Evolutionary conservation across 2,797 vertebrate genomes (phyloP), one percentile per base, ranked within the genome.

Genomic region (Morelia viridis): DNA sequence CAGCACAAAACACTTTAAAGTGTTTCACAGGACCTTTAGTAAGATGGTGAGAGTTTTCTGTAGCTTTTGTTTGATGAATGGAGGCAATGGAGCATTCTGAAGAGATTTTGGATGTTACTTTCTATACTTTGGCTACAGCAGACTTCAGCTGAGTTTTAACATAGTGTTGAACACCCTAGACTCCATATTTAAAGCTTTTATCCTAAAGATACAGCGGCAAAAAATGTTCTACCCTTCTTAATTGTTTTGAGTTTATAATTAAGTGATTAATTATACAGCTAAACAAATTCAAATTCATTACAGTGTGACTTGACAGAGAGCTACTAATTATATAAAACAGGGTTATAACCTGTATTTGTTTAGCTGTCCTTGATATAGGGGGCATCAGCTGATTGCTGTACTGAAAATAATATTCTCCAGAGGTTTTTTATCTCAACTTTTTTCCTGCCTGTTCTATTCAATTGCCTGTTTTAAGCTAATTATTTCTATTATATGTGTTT

Each of bases 41-140:
- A 93, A 95, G 91, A 91, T 95, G 92, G 92, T 95, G 94, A 95
- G 92, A 90, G 96, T 93, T 46, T 92, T 96, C 87, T 19, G 0
- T 56, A 91, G 92, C 85, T 94, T 95, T 95, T 28, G 93, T 89
- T 80, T 96, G 86, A 90, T 95, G 22, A 94, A 87, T 85, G 80
- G 68, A 90, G 94, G 87, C 19, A 10, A 90, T 28, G 22, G 62
- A 24, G 0, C 1, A 2, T 92, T 94, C 71, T 93, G n/a, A 88
- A 90, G 83, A 92, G 24, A 93, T 95, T 94, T 93, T 60, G 87
- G 22, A 71, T 91, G 85, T 84, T 91, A 61, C 89, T 93, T 92
- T 76, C 91, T 93, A 91, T 57, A 92, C 65, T 94, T 93, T 94
- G 92, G 58, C 93, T 95, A 11, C 56, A 46, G 11, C 28, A 6